Base-by-base conservation (phyloP, 2,113 vertebrate species). In the Regulus satrapa region DNA sequence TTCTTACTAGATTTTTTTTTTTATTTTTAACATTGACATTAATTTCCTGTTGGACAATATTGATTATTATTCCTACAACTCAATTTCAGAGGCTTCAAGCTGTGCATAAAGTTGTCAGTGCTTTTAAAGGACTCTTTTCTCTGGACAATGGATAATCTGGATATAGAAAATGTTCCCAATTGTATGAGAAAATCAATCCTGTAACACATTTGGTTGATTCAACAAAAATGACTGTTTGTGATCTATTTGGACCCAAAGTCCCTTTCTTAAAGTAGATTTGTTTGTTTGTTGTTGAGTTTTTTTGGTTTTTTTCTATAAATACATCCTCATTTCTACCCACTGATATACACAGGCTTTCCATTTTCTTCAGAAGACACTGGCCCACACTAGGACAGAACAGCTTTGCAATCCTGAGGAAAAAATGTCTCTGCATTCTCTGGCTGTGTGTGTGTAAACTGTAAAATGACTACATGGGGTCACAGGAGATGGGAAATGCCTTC, bases 31-130 rank as follows among this genome's bases (percentile, higher is more conserved):
- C 29, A 40, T n/a, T 45, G 67, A 20, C 76, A 67, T 82, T 81
- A 45, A 76, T 94, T 92, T 95, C 84, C 81, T 85, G 38, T 87
- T 82, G 81, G 66, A 82, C 52, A 76, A 56, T 85, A 94, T 72
- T 74, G 92, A 79, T 91, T 78, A 74, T 81, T 89, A 56, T 77
- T 95, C 73, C 85, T 92, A 48, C 36, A 59, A 74, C 10, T 85
- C 34, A 8, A 23, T 86, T 85, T 89, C 58, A 68, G 45, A 75
- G 36, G 28, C 82, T 90, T 66, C 49, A 55, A 75, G 38, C 55
- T 62, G 48, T 12, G 4, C 23, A 12, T 63, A 59, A 69, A 67
- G 28, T 49, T 87, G 68, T 40, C 9, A 4, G n/a, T 63, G 36
- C 54, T 89, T 94, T 91, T 78, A 87, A 81, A 92, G 31, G 10